A percentile compares a stretch with the other conserved stretches of the same genome.
Evolutionary conservation across 2,888 invertebrate genomes (phyloP).

Genomic region (Tetanocera ferruginea): DNA sequence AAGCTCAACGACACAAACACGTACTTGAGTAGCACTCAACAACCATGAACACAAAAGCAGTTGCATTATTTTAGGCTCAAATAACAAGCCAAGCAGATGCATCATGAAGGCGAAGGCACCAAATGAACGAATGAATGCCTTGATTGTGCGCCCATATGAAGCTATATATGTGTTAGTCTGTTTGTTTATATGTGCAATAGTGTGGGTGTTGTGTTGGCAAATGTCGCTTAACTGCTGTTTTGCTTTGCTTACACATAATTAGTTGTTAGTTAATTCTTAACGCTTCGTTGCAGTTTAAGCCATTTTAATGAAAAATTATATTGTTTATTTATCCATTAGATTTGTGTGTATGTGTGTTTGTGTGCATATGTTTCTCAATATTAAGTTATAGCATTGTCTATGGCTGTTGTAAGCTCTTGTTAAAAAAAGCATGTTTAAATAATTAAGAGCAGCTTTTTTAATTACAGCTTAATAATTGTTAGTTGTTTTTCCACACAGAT

Average conservation of each 20-base stretch:
- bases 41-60: not conserved
- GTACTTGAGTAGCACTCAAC: too few relatives aligned
- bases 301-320: too few relatives aligned
- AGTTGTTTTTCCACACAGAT: too few relatives aligned
- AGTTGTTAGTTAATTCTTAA: not conserved
- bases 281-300: not conserved
- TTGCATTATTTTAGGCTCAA: conserved; percentile 1
- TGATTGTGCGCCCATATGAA: too few relatives aligned
- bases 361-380: too few relatives aligned
- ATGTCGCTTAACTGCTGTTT: not conserved
- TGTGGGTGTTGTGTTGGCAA: not conserved
- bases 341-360: too few relatives aligned
- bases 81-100: not conserved
- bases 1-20: too few relatives aligned
- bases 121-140: too few relatives aligned
- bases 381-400: too few relatives aligned
- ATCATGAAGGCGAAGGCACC: not conserved
- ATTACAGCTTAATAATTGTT: too few relatives aligned
- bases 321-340: too few relatives aligned
- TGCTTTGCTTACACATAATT: not conserved
- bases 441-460: not conserved
- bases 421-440: not conserved
- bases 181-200: not conserved
- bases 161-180: not conserved
- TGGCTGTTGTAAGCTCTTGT: too few relatives aligned